These are phyloP conservation scores for Agrenia bidenticulata DNA, from an alignment of 2,888 invertebrate genomes.

Conservation along the genomic window DNA sequence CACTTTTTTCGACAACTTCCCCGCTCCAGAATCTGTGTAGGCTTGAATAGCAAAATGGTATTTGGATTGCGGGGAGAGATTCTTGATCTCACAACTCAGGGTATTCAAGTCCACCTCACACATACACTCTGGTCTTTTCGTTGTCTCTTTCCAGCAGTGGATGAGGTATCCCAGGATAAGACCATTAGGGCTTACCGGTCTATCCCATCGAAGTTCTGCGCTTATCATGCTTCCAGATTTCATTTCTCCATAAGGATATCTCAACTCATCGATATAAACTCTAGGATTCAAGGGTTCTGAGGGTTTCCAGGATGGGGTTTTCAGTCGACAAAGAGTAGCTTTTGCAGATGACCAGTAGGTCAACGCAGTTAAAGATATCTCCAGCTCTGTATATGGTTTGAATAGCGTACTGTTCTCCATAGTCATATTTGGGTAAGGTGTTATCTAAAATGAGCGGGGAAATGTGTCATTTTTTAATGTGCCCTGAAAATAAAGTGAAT, in stretches of 20 bases:
- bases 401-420: conserved; percentile 35
- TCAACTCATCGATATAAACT: conserved; percentile 63
- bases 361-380: conserved; percentile 74
- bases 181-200: conserved; percentile 73
- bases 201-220: conserved; percentile 77
- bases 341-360: conserved; percentile 81
- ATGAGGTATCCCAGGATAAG: conserved; percentile 72
- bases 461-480: too few species aligned
- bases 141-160: conserved; percentile 65
- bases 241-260: conserved; percentile 39
- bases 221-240: conserved; percentile 18
- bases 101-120: conserved; percentile 33
- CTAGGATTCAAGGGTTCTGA: conserved; percentile 71
- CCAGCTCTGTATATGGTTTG: conserved; percentile 60
- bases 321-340: conserved; percentile 62
- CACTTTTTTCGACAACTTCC: conserved; percentile 68
- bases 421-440: conserved; percentile 55
- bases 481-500: conserved; percentile 30
- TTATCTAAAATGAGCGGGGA: too few species aligned
- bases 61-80: conserved; percentile 35
- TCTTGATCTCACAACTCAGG: conserved; percentile 36
- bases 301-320: conserved; percentile 79
- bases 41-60: conserved; percentile 69
- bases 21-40: conserved; percentile 74
- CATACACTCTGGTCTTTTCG: conserved; percentile 35